Evolutionary conservation across 2,113 vertebrate species (phyloP), one percentile per base, ranked within the genome.

Genomic region (Jaculus jaculus): DNA sequence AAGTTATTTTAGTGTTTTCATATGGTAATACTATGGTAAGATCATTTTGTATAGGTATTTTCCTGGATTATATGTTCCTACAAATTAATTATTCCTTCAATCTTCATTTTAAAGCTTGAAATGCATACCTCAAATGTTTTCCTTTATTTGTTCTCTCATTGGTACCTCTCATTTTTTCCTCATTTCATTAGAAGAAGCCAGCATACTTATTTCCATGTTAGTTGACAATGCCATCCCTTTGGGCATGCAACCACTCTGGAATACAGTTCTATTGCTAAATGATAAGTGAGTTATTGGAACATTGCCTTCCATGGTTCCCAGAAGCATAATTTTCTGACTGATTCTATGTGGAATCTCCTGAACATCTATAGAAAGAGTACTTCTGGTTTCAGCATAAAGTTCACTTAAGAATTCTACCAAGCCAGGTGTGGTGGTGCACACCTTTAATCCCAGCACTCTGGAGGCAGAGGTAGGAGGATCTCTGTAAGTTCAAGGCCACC

Each of bases 381-480:
- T 84, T 89, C 61, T 91, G 23, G 12, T 66, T 87, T 88, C n/a
- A 89, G 65, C 32, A 83, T 39, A 30, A 79, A 58, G 75, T 74
- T 83, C 16, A 88, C 63, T 84, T 74, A 71, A 66, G 60, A 71
- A 74, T 91, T 71, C 28, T 80, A 9, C 20, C n/a, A n/a, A n/a
- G n/a, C n/a, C n/a, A n/a, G n/a, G n/a, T n/a, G n/a, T n/a, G n/a
- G n/a, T n/a, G n/a, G n/a, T n/a, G n/a, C n/a, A n/a, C n/a, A n/a
- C n/a, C n/a, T n/a, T n/a, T n/a, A n/a, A n/a, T n/a, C n/a, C n/a
- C n/a, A n/a, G n/a, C n/a, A n/a, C n/a, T n/a, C n/a, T n/a, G n/a
- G n/a, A n/a, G n/a, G n/a, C n/a, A n/a, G n/a, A n/a, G n/a, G n/a
- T n/a, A n/a, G n/a, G n/a, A n/a, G n/a, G n/a, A n/a, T n/a, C n/a